These are phyloP conservation scores for Euzophera pinguis DNA, from an alignment of 2,888 invertebrate genomes.

Conservation along the genomic window DNA sequence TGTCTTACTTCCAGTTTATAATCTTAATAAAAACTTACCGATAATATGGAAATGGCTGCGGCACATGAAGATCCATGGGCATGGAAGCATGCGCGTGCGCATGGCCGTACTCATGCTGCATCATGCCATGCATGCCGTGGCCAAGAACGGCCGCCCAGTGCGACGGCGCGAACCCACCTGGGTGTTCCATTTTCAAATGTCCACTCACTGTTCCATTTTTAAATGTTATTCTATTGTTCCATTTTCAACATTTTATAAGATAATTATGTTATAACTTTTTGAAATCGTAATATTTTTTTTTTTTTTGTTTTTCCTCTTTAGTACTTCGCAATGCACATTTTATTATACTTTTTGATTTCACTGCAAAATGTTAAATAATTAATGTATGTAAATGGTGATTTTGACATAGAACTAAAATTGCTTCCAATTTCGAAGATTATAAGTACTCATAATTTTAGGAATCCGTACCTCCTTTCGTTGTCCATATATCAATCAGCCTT, in stretches of 20 bases:
- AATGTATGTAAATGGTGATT: not conserved
- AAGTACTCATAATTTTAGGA: too few species aligned
- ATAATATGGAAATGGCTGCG: constrained; percentile 95
- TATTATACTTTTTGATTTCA: not conserved
- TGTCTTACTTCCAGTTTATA: too few species aligned
- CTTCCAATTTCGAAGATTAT: not conserved
- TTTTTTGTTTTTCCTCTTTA: not conserved
- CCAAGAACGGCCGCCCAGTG: constrained; percentile 89
- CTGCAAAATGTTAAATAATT: not conserved
- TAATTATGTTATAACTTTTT: constrained; percentile 17
- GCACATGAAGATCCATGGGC: constrained; percentile 96
- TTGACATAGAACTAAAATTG: not conserved
- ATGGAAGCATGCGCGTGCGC: constrained; percentile 82
- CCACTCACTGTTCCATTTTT: constrained; percentile 36
- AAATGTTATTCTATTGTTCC: constrained; percentile 14
- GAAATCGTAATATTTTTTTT: not conserved
- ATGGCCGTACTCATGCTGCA: constrained; percentile 81
- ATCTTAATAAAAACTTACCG: constrained; percentile 79
- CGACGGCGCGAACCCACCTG: constrained; percentile 86
- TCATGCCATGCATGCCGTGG: constrained; percentile 82
- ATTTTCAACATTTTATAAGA: constrained; percentile 23
- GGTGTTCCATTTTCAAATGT: constrained; percentile 65
- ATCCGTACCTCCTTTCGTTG: too few species aligned
- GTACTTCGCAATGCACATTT: not conserved
- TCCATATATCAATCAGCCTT: too few species aligned